Evolutionary conservation across 2,888 invertebrate species (phyloP), one percentile per base, ranked within the genome.

Genomic region (Agrotis ipsilon): DNA sequence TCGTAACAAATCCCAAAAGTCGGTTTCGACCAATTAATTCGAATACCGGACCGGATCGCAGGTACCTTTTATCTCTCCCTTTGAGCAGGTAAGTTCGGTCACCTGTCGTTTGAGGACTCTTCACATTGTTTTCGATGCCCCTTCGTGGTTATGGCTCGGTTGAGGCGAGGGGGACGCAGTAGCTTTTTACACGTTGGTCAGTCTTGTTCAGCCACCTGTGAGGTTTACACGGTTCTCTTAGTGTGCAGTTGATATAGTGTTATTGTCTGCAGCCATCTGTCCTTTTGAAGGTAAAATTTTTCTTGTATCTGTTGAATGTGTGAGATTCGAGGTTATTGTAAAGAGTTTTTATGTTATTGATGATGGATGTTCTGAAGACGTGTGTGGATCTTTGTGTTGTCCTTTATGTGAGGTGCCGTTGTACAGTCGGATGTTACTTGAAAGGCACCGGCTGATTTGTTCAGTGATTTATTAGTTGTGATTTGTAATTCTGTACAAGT

Each of bases 181-280:
- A 85, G 90, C 72, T 86, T 87, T 75, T 78, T 77, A 78, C 78
- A 80, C 87, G 88, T 62, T 87, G 84, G 87, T 87, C 92, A 93
- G 93, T 94, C 87, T 91, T 89, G 91, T 89, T 90, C 91, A 92
- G 90, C 93, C 94, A 93, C 92, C 93, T 94, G 94, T 93, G 92
- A 89, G 89, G 91, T 87, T 82, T 89, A 92, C 91, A 92, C 91
- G 92, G 89, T 84, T 89, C 88, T 88, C 87, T 89, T 87, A 86
- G 86, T 89, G 89, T 84, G 84, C 87, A 88, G 88, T 88, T 89
- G 90, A 90, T 87, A 87, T 86, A 91, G 92, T 92, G 89, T 90
- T 91, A 90, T 92, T 92, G 91, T 93, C 82, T 84, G 82, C 78
- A 84, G 84, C 66, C 91, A 89, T 87, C 90, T 92, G 90, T 87